Conservation (phyloP, 2,888 invertebrate species). For the Eurois occulta region DNA sequence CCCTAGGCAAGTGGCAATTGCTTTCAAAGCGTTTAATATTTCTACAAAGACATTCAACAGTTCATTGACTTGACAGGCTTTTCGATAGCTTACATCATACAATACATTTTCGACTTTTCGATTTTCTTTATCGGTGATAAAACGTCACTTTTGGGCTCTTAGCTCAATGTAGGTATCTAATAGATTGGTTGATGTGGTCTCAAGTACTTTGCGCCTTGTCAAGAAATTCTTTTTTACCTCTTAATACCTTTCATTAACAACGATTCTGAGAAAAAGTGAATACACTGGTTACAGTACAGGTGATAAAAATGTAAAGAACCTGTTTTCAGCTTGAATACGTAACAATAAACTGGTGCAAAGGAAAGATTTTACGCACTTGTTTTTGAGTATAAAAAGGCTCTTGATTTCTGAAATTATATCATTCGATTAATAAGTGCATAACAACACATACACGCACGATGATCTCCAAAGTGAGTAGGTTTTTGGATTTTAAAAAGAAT, state of each 20-base stretch:
- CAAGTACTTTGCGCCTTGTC: neutral
- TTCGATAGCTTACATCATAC: neutral
- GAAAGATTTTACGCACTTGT: slow-evolving; percentile 60
- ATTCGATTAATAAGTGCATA: slow-evolving; percentile 71
- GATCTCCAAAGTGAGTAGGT: slow-evolving; percentile 76
- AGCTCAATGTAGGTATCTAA: neutral
- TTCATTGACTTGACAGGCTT: neutral
- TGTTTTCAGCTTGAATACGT: slow-evolving; percentile 61
- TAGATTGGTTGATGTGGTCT: neutral
- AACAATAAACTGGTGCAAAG: slow-evolving; percentile 62
- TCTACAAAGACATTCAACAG: neutral
- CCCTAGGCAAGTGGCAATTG: neutral
- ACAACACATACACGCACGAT: slow-evolving; percentile 71
- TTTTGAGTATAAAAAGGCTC: slow-evolving; percentile 77
- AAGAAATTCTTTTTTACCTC: neutral
- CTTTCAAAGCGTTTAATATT: neutral
- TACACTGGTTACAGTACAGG: slow-evolving; percentile 39
- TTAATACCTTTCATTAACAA: slow-evolving; percentile 1
- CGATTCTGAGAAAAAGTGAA: slow-evolving; percentile 22
- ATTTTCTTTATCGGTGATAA: neutral
- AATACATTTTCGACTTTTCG: neutral
- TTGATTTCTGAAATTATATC: slow-evolving; percentile 68
- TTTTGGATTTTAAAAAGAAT: slow-evolving; percentile 5
- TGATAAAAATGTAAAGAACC: slow-evolving; percentile 55
- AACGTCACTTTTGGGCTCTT: neutral